Evolutionary conservation across 1,140 invertebrate species (phyloP).

Genomic region (Drosophila quadrilineata): DNA sequence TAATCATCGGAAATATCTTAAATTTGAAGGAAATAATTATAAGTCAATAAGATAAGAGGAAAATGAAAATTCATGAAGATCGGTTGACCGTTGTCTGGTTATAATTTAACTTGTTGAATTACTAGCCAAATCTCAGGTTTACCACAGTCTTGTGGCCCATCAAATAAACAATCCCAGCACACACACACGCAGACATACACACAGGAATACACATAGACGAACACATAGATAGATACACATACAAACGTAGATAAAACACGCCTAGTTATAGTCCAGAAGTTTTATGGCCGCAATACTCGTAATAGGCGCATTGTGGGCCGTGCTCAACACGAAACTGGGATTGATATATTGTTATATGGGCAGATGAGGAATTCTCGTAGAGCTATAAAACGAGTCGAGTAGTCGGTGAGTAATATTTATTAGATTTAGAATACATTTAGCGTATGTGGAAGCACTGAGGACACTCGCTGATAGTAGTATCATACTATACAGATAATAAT

Average conservation of each 20-base stretch:
- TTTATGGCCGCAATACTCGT: constrained; percentile 14
- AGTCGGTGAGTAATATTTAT: constrained; percentile 50
- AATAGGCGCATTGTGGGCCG: background rate
- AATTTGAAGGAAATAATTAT: too few species aligned
- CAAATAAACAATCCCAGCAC: background rate
- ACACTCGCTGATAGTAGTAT: too few species aligned
- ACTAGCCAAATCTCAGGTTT: background rate
- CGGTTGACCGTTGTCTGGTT: too few species aligned
- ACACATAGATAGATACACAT: too few species aligned
- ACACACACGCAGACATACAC: background rate
- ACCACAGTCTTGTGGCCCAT: constrained; percentile 1
- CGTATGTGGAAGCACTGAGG: constrained; percentile 30
- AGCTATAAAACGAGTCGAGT: constrained; percentile 42
- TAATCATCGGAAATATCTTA: too few species aligned
- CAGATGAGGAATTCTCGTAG: constrained; percentile 30
- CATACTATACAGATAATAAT: too few species aligned
- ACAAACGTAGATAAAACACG: too few species aligned
- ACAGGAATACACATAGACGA: background rate
- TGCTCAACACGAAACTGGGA: too few species aligned
- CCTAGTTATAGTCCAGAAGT: too few species aligned
- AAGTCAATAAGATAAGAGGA: too few species aligned
- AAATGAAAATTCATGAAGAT: too few species aligned
- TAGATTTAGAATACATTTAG: constrained; percentile 47
- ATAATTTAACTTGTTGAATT: too few species aligned
- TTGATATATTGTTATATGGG: constrained; percentile 41